A percentile compares a stretch with the other conserved stretches of the same genome.
These are phyloP conservation scores for Copidosoma floridanum DNA, from an alignment of 1,140 invertebrate genomes.

Conservation along the genomic window DNA sequence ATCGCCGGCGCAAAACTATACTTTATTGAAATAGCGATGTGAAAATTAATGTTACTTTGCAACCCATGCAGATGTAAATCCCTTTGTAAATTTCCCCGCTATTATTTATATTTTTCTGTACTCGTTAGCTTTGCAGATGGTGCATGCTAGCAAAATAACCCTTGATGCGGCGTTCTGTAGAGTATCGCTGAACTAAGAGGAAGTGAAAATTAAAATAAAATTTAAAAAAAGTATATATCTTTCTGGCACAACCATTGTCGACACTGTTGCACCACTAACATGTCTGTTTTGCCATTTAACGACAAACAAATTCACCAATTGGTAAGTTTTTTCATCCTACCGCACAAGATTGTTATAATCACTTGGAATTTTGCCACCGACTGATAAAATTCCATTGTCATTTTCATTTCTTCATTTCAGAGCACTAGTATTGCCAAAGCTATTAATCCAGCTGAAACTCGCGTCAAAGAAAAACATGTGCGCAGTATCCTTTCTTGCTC, in stretches of 20 bases:
- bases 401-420: too few relatives aligned
- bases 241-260: slow-evolving; percentile 24
- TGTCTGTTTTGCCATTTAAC: slow-evolving; percentile 48
- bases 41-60: too few relatives aligned
- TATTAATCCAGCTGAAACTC: slow-evolving; percentile 82
- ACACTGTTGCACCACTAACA: slow-evolving; percentile 46
- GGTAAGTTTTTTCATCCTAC: slow-evolving; percentile 52
- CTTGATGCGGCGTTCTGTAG: slow-evolving; percentile 24
- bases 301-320: slow-evolving; percentile 53
- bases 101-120: slow-evolving; percentile 29
- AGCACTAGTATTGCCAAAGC: slow-evolving; percentile 84
- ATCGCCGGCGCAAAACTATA: too few relatives aligned
- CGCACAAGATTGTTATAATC: too few relatives aligned
- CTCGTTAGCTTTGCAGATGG: slow-evolving; percentile 42
- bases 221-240: slow-evolving; percentile 33
- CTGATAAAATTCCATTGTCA: too few relatives aligned
- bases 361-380: too few relatives aligned
- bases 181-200: slow-evolving; percentile 25
- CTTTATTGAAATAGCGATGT: too few relatives aligned
- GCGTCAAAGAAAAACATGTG: slow-evolving; percentile 97
- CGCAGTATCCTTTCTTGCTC: slow-evolving; percentile 69
- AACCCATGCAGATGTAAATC: slow-evolving; percentile 10
- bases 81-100: too few relatives aligned
- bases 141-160: slow-evolving; percentile 35
- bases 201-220: slow-evolving; percentile 30